A percentile compares a stretch with the other conserved stretches of the same genome.
phyloP scores from a whole-genome alignment of 2,113 vertebrate species.

The Mormyrus lacerda region DNA sequence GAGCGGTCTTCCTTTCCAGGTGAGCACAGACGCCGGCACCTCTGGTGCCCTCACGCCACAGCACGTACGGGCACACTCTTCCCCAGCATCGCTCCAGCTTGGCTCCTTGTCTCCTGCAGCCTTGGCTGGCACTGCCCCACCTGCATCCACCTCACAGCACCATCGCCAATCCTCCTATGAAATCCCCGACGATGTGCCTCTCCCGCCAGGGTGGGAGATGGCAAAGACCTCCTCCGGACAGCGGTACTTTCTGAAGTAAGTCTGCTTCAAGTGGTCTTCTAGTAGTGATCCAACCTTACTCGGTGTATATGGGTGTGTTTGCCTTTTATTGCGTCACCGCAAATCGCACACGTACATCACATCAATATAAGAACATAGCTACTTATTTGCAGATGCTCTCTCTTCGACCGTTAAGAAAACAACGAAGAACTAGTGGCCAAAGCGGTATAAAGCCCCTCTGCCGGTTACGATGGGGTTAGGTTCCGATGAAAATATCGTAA shows the following conservation, averaged over 20 bases:
- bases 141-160: slow-evolving; percentile 64
- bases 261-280: background rate
- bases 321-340: background rate
- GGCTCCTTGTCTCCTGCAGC: slow-evolving; percentile 65
- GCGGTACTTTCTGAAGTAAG: slow-evolving; percentile 94
- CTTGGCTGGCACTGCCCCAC: slow-evolving; percentile 54
- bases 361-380: background rate
- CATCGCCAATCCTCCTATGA: slow-evolving; percentile 73
- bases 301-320: background rate
- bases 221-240: slow-evolving; percentile 90
- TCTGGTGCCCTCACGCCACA: slow-evolving; percentile 77
- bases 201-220: slow-evolving; percentile 94
- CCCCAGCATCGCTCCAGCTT: slow-evolving; percentile 80
- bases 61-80: slow-evolving; percentile 86
- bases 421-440: background rate
- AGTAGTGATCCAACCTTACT: background rate
- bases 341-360: background rate
- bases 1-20: slow-evolving; percentile 54
- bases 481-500: background rate
- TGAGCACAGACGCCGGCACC: slow-evolving; percentile 84
- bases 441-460: background rate
- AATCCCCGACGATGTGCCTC: slow-evolving; percentile 82
- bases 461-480: background rate
- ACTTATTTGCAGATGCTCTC: background rate
- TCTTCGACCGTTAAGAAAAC: background rate